Evolutionary conservation across 2,797 vertebrate species (phyloP).

Genomic region (Pseudochromis fuscus): DNA sequence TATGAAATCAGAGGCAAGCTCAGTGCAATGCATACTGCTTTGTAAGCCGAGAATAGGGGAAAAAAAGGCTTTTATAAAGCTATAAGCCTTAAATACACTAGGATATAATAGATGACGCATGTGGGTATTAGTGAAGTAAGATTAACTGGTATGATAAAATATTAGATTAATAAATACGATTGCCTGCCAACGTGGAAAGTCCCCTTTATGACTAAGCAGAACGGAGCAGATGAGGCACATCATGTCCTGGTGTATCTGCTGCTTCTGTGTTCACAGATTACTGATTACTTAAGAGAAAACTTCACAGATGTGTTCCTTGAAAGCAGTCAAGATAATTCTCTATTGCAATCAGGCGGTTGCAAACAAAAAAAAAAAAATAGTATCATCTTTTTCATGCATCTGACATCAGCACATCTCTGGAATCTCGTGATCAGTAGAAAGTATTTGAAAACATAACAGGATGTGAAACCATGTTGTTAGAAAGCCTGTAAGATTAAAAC

Average conservation of each 20-base stretch:
- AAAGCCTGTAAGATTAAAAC: constrained; percentile 29
- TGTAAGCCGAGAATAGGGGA: not conserved
- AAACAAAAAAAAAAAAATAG: not conserved
- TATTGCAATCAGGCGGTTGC: not conserved
- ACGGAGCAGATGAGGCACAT: constrained; percentile 40
- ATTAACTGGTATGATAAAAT: constrained; percentile 67
- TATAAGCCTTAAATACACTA: constrained; percentile 44
- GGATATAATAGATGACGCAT: constrained; percentile 55
- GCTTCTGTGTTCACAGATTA: constrained; percentile 31
- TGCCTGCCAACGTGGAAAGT: constrained; percentile 44
- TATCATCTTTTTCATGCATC: not conserved
- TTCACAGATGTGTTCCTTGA: constrained; percentile 42
- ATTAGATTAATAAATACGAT: constrained; percentile 63
- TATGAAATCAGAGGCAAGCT: constrained; percentile 2
- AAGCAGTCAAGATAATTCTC: constrained; percentile 2
- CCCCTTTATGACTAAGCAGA: constrained; percentile 34
- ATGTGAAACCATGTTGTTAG: constrained; percentile 3
- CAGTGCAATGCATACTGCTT: not conserved
- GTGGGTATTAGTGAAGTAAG: constrained; percentile 62
- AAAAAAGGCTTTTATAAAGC: constrained; percentile 24
- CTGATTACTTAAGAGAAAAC: constrained; percentile 30
- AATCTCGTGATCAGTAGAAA: not conserved
- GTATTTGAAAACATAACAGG: constrained; percentile 16
- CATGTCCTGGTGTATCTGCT: constrained; percentile 30
- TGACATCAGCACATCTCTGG: not conserved